Evolutionary conservation across 2,113 vertebrate genomes (phyloP), one percentile per base, ranked within the genome.

Genomic region (Sciurus niger): DNA sequence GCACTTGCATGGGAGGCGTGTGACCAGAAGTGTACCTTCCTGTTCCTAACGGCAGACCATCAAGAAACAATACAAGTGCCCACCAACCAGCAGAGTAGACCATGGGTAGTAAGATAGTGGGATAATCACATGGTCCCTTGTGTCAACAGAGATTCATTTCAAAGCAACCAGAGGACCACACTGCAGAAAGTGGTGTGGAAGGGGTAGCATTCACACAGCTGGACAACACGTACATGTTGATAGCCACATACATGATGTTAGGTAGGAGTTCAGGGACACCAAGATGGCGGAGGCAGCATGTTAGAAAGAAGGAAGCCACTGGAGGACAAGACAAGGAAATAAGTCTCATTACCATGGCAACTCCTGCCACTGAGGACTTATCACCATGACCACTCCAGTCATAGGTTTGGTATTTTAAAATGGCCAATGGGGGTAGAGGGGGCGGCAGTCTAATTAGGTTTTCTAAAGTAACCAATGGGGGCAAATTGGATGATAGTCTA

Each of bases 41-140:
- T 89, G 25, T 51, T 65, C 84, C 76, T 53, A 82, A 90, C 9
- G 18, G 17, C n/a, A 94, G 90, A 80, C 24, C n/a, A 58, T 90
- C 34, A 34, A 82, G 48, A 87, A 95, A 90, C 9, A 48, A 88
- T 80, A 84, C 24, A 63, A 77, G 90, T 43, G 85, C 16, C 55
- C 37, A 88, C 30, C 63, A 67, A 58, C 37, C 84, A 85, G 79
- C 25, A 40, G 58, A 89, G 20, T 1, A 37, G 34, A 88, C 43
- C 20, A 89, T 48, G 37, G 4, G 51, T 9, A 1, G 22, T 53
- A 4, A 48, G 28, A 18, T 20, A 22, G 18, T 43, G 43, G 12
- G 68, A 48, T 5, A 24, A 24, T 32, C 12, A 65, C 25, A n/a
- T 17, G 10, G 13, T 7, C 24, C 9, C 43, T 48, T 51, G 30